Evolutionary conservation across 2,797 vertebrate genomes (phyloP), one percentile per base, ranked within the genome.

Genomic region (Mallotus villosus): DNA sequence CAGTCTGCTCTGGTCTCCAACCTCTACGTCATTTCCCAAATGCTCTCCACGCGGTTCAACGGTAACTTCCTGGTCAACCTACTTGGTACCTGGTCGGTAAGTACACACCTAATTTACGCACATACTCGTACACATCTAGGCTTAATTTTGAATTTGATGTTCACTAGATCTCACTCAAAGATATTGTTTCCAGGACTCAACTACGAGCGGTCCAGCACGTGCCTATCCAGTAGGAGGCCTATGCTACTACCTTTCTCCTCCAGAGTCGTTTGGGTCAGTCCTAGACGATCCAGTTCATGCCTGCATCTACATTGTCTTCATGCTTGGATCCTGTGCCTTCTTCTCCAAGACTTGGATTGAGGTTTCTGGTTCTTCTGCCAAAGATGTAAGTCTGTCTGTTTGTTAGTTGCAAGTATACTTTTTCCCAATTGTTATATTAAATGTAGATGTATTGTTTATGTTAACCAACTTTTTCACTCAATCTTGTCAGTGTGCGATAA

Each of bases 341-440:
- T 99, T 99, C 89, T 99, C 98, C 14, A 99, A 99, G 89, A 99
- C 98, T 0, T 99, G 98, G 98, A 99, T 99, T 70, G 98, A 99
- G 89, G 98, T 99, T 51, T 99, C 98, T 0, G 97, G 98, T 70
- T 99, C 98, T 4, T 99, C 98, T 77, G 98, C 98, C 77, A 99
- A 99, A 94, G 97, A 99, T 75, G 98, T 99, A 84, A 94, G 97
- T 93, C 21, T 51, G 2, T n/a, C 3, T 17, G n/a, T 17, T n/a
- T 5, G 19, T 41, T 5, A 21, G 5, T n/a, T 27, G 24, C 19
- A n/a, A 55, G 16, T 17, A 1, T 5, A 55, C 51, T 5, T 55
- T n/a, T n/a, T 21, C 8, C 8, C 51, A 19, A 53, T 67, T 25
- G 11, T 46, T 14, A 0, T 5, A 22, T 46, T 64, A 37, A 2